Percentiles rank a stretch among this genome's conserved stretches.
Conservation (phyloP, 2,797 vertebrate species). For the Poeciliopsis presidionis region DNA sequence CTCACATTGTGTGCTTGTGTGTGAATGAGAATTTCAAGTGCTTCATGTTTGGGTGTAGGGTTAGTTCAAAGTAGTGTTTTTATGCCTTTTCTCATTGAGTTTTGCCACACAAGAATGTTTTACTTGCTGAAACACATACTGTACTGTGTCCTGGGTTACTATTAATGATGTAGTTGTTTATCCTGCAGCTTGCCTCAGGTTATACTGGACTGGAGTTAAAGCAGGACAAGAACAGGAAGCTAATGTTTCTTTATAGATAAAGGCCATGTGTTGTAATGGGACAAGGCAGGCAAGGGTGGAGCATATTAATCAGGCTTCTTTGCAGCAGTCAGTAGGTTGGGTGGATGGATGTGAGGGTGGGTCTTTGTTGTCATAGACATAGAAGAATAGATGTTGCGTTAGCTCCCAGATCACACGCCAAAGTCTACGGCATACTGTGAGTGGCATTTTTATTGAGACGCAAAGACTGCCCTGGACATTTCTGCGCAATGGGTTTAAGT, state of each 20-base stretch:
- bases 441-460: not conserved
- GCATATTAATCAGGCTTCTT: constrained; percentile 40
- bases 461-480: not conserved
- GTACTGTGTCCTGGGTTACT: constrained; percentile 62
- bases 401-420: not conserved
- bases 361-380: constrained; percentile 11
- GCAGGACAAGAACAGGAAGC: constrained; percentile 41
- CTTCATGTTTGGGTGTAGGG: constrained; percentile 54
- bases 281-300: constrained; percentile 57
- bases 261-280: constrained; percentile 56
- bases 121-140: constrained; percentile 61
- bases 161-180: constrained; percentile 62
- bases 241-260: constrained; percentile 52
- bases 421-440: not conserved
- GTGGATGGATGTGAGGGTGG: constrained; percentile 47
- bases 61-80: constrained; percentile 58
- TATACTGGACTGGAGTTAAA: constrained; percentile 53
- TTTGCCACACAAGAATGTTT: constrained; percentile 66
- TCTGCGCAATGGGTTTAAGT: not conserved
- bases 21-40: constrained; percentile 55
- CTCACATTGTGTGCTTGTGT: constrained; percentile 45
- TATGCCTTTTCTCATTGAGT: constrained; percentile 54
- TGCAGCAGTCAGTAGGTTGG: constrained; percentile 57
- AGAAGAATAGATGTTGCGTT: not conserved
- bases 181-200: constrained; percentile 56